Evolutionary conservation across 2,113 vertebrate species (phyloP).

Genomic region (Apus apus): DNA sequence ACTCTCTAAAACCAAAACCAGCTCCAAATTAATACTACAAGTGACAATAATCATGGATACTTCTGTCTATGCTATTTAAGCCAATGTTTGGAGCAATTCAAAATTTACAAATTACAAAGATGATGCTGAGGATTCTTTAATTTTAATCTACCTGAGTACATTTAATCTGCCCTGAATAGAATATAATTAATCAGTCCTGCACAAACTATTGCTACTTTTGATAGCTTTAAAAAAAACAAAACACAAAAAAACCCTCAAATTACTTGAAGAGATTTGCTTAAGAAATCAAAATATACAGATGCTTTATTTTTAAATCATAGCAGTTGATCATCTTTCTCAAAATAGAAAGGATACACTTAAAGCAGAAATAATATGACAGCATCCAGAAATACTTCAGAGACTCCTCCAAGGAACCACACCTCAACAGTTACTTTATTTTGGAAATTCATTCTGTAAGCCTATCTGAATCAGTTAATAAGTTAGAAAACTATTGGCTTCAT

Average conservation of each 20-base stretch:
- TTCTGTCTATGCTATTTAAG: neutral
- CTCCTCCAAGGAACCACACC: neutral
- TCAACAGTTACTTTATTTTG: neutral
- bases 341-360: neutral
- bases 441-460: neutral
- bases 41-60: neutral
- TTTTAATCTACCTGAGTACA: neutral
- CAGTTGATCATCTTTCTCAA: neutral
- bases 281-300: neutral
- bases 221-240: neutral
- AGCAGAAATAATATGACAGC: neutral
- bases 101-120: conserved; percentile 17
- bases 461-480: neutral
- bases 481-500: neutral
- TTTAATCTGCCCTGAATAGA: conserved; percentile 28
- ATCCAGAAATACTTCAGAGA: neutral
- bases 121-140: conserved; percentile 1
- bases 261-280: neutral
- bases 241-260: neutral
- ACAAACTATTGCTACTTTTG: conserved; percentile 1
- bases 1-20: neutral
- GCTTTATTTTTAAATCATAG: neutral
- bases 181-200: conserved; percentile 36
- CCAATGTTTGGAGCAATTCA: neutral
- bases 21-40: neutral